A percentile compares a stretch with the other conserved stretches of the same genome.
Conservation (phyloP, 23 tunicate species). For the Ciona savignyi region DNA sequence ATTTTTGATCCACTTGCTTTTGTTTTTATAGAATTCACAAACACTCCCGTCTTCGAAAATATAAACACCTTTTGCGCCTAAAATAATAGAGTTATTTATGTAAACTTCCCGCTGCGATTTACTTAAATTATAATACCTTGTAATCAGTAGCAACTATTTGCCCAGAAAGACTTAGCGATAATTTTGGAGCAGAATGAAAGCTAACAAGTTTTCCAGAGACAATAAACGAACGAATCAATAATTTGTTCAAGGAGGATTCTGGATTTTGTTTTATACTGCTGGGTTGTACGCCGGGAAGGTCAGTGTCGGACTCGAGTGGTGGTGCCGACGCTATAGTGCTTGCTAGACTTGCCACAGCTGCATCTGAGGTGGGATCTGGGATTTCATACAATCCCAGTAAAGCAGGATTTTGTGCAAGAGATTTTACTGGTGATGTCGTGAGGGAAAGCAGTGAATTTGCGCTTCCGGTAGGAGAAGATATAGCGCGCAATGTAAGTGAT, state of each 20-base stretch:
- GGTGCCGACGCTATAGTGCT: conserved; percentile 13
- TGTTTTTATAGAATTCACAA: conserved; percentile 13
- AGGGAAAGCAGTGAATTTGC: conserved; percentile 20
- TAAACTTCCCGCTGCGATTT: too few species aligned
- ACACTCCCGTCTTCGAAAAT: conserved; percentile 8
- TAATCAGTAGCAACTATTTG: conserved; percentile 42
- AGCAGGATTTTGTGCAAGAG: conserved; percentile 33
- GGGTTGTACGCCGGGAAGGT: background rate
- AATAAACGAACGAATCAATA: conserved; percentile 22
- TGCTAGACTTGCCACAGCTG: conserved; percentile 24
- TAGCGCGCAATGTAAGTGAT: conserved; percentile 3
- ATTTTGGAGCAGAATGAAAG: conserved; percentile 46
- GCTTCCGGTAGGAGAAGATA: conserved; percentile 12
- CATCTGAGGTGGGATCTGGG: conserved; percentile 31
- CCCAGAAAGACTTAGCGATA: conserved; percentile 15
- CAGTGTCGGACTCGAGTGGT: background rate
- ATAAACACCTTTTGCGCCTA: conserved; percentile 46
- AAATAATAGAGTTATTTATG: background rate
- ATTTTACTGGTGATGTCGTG: conserved; percentile 29
- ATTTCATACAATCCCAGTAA: conserved; percentile 15
- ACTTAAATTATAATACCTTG: too few species aligned
- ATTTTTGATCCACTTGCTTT: conserved; percentile 10
- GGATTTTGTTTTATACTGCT: background rate
- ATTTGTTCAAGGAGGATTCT: background rate
- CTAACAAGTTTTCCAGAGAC: conserved; percentile 15